Evolutionary conservation across 2,888 invertebrate genomes (phyloP).

Genomic region (Dolichopus griseipennis): DNA sequence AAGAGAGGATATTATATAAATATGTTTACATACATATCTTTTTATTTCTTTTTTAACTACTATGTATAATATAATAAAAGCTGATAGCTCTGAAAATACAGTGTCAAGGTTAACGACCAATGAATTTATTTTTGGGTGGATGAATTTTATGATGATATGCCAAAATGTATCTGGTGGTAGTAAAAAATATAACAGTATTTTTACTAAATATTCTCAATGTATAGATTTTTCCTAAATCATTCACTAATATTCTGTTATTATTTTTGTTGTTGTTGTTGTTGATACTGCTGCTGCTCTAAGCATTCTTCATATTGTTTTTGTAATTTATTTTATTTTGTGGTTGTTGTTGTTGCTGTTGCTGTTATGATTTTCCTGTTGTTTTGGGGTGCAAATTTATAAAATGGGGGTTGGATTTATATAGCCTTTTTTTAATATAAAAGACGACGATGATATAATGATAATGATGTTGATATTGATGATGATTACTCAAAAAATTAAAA

Average conservation of each 20-base stretch:
- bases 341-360: not conserved
- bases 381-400: conserved; percentile 1
- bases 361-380: conserved; percentile 1
- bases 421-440: not conserved
- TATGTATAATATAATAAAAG: not conserved
- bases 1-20: not conserved
- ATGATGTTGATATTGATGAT: not conserved
- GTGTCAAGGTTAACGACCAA: conserved; percentile 46
- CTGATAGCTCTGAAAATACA: conserved; percentile 13
- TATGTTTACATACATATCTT: not conserved
- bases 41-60: not conserved
- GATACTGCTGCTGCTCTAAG: not conserved
- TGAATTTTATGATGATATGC: conserved; percentile 43
- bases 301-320: not conserved
- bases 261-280: not conserved
- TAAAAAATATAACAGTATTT: not conserved
- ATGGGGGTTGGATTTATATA: not conserved
- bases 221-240: not conserved
- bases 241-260: not conserved
- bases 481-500: not conserved
- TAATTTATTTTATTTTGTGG: not conserved
- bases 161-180: conserved; percentile 2
- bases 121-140: conserved; percentile 44
- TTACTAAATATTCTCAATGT: not conserved
- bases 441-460: not conserved